phyloP scores from a whole-genome alignment of 2,113 vertebrate species.

The Vidua chalybeata region DNA sequence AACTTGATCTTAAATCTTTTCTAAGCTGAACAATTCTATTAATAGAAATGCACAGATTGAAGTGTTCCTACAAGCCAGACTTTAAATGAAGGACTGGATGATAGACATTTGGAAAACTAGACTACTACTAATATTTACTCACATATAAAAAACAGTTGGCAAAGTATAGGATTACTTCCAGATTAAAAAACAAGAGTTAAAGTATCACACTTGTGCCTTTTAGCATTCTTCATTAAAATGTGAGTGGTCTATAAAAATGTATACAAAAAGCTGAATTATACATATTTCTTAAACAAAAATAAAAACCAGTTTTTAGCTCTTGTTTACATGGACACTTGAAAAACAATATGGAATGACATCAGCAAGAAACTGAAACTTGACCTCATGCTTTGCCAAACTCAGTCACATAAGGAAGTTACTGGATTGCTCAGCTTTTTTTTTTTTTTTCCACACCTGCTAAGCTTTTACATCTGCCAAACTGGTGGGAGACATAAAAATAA shows the following conservation, averaged over 20 bases:
- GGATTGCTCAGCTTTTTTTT: neutral
- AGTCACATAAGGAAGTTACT: neutral
- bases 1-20: neutral
- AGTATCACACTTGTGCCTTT: neutral
- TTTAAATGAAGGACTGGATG: neutral
- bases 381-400: neutral
- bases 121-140: neutral
- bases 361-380: neutral
- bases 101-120: neutral
- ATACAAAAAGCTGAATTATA: neutral
- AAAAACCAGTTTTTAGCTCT: neutral
- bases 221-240: neutral
- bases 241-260: neutral
- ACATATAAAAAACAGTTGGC: neutral
- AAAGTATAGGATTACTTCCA: neutral
- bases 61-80: neutral
- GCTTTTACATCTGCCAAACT: neutral
- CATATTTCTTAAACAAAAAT: neutral
- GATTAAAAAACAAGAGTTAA: neutral
- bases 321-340: neutral
- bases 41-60: neutral
- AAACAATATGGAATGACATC: neutral
- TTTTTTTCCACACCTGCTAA: neutral
- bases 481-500: neutral
- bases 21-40: neutral